These are phyloP conservation scores for Cynodonichthys magdalenae DNA, from an alignment of 2,797 vertebrate species.

Conservation along the genomic window DNA sequence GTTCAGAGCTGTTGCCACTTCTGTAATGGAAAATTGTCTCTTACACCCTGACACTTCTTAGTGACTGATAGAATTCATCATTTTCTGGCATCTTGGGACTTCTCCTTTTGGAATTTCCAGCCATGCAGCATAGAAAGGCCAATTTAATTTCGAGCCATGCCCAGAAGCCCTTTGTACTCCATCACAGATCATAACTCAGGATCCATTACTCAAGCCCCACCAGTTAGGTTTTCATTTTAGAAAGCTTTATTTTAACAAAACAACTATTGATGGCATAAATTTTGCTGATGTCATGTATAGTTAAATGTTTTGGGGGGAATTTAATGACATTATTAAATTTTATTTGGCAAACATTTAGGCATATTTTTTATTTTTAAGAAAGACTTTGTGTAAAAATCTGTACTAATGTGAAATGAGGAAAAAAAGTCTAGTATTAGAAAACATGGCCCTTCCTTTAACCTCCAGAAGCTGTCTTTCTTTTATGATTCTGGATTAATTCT, in stretches of 20 bases:
- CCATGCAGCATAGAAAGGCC: slow-evolving; percentile 57
- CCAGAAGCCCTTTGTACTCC: slow-evolving; percentile 51
- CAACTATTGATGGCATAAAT: slow-evolving; percentile 25
- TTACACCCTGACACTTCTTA: slow-evolving; percentile 68
- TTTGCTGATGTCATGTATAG: not conserved
- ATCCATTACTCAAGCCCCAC: slow-evolving; percentile 43
- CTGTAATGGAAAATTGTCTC: slow-evolving; percentile 81
- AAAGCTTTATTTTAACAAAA: slow-evolving; percentile 49
- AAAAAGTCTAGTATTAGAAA: too few relatives aligned
- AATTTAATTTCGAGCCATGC: slow-evolving; percentile 66
- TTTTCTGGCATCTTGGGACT: slow-evolving; percentile 64
- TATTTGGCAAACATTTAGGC: not conserved
- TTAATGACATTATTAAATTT: not conserved
- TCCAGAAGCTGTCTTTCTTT: too few relatives aligned
- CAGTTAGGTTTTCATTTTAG: slow-evolving; percentile 34
- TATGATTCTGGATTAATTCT: too few relatives aligned
- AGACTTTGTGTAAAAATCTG: not conserved
- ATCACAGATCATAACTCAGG: slow-evolving; percentile 59
- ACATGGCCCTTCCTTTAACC: too few relatives aligned
- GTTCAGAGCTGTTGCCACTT: slow-evolving; percentile 73
- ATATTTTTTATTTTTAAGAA: not conserved
- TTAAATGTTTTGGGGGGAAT: not conserved
- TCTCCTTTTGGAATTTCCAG: slow-evolving; percentile 64
- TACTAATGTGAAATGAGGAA: not conserved
- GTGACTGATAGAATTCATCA: slow-evolving; percentile 81